These are phyloP conservation scores for Sinhomidia bicolor DNA, from an alignment of 2,888 invertebrate genomes.

Conservation along the genomic window DNA sequence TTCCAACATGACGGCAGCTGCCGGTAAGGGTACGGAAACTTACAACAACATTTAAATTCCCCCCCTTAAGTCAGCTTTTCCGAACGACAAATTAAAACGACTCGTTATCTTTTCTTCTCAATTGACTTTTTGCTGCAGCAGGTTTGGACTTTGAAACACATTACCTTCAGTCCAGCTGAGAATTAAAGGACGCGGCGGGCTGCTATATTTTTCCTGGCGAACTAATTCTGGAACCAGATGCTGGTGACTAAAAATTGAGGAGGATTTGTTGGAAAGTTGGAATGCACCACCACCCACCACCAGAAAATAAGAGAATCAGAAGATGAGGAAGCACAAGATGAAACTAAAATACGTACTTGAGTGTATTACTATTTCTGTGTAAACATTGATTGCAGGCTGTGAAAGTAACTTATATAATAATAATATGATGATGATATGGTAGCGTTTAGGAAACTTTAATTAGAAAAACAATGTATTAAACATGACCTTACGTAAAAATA, in stretches of 20 bases:
- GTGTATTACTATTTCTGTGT: constrained; percentile 30
- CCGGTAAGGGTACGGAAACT: constrained; percentile 67
- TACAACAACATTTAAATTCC: background rate
- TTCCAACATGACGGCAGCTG: constrained; percentile 76
- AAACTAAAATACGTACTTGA: constrained; percentile 40
- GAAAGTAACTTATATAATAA: background rate
- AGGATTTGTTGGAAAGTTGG: background rate
- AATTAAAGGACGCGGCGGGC: constrained; percentile 43
- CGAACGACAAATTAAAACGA: background rate
- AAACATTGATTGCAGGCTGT: background rate
- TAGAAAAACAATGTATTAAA: background rate
- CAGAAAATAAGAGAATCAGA: background rate
- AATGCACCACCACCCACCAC: background rate
- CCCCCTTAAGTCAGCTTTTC: background rate
- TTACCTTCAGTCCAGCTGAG: constrained; percentile 73
- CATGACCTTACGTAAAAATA: background rate
- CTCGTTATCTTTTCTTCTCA: no score
- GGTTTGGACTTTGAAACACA: constrained; percentile 72
- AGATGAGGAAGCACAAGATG: background rate
- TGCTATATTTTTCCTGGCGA: constrained; percentile 51
- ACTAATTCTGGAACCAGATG: constrained; percentile 52
- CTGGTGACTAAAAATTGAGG: constrained; percentile 18
- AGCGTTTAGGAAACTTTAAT: background rate
- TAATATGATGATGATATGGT: background rate
- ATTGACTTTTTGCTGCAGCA: no score